These are phyloP conservation scores for Catocala nupta DNA, from an alignment of 2,888 invertebrate species.

Conservation along the genomic window DNA sequence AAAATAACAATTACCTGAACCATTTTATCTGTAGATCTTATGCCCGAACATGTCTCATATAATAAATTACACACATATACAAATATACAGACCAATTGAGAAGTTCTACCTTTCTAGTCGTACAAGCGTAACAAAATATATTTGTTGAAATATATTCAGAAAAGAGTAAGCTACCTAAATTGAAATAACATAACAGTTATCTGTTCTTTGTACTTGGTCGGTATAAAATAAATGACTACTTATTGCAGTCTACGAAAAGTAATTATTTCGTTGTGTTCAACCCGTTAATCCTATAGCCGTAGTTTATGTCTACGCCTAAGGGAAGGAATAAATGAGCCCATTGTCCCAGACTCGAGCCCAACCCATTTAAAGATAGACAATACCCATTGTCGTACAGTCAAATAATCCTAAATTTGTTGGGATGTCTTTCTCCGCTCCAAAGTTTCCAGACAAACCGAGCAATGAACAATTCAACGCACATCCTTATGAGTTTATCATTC, in stretches of 20 bases:
- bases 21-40: too few species aligned
- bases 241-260: constrained; percentile 61
- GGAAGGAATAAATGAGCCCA: constrained; percentile 80
- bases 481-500: constrained; percentile 50
- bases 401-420: constrained; percentile 78
- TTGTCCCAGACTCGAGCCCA: constrained; percentile 73
- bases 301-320: constrained; percentile 77
- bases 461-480: constrained; percentile 57
- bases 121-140: too few species aligned
- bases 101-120: too few species aligned
- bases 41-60: too few species aligned
- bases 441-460: constrained; percentile 65
- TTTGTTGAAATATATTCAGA: too few species aligned
- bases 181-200: too few species aligned
- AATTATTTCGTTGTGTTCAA: constrained; percentile 74
- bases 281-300: constrained; percentile 71
- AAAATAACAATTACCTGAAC: too few species aligned
- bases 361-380: constrained; percentile 81
- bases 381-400: constrained; percentile 77
- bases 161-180: too few species aligned
- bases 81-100: too few species aligned
- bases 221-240: constrained; percentile 35
- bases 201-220: constrained; percentile 16
- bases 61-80: too few species aligned
- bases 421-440: constrained; percentile 71